phyloP scores from a whole-genome alignment of 2,888 invertebrate species.

The Drosophila macrospina region DNA sequence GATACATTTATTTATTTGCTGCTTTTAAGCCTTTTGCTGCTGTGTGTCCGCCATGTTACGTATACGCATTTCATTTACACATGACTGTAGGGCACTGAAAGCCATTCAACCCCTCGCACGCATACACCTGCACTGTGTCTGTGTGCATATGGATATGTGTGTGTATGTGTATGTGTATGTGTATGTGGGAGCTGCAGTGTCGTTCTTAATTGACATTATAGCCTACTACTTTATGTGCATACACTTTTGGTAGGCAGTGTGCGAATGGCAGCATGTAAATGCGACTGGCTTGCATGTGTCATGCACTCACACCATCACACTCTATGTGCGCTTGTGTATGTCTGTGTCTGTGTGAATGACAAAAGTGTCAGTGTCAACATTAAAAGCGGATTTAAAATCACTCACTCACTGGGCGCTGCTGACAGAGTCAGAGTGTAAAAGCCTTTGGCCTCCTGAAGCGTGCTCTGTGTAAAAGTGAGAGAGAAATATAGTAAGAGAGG shows the following conservation, averaged over 20 bases:
- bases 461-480: conserved; percentile 7
- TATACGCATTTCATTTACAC: conserved; percentile 77
- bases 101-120: conserved; percentile 35
- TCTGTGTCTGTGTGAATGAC: conserved; percentile 61
- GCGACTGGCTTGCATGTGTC: conserved; percentile 75
- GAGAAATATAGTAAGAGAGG: background rate
- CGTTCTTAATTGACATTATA: conserved; percentile 82
- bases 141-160: conserved; percentile 18
- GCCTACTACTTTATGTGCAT: conserved; percentile 80
- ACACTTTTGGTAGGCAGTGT: conserved; percentile 67
- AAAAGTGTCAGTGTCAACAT: conserved; percentile 84
- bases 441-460: conserved; percentile 62
- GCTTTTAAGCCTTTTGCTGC: conserved; percentile 78
- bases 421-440: conserved; percentile 67
- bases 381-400: conserved; percentile 84
- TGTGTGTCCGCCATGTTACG: conserved; percentile 56
- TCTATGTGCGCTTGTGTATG: background rate
- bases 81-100: conserved; percentile 72
- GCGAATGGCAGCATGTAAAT: conserved; percentile 66
- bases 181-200: conserved; percentile 35
- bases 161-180: conserved; percentile 4
- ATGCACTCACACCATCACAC: conserved; percentile 33
- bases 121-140: background rate
- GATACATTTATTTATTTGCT: conserved; percentile 57
- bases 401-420: conserved; percentile 62